These are phyloP conservation scores for Karalla daura DNA, from an alignment of 2,797 vertebrate species.

Conservation along the genomic window DNA sequence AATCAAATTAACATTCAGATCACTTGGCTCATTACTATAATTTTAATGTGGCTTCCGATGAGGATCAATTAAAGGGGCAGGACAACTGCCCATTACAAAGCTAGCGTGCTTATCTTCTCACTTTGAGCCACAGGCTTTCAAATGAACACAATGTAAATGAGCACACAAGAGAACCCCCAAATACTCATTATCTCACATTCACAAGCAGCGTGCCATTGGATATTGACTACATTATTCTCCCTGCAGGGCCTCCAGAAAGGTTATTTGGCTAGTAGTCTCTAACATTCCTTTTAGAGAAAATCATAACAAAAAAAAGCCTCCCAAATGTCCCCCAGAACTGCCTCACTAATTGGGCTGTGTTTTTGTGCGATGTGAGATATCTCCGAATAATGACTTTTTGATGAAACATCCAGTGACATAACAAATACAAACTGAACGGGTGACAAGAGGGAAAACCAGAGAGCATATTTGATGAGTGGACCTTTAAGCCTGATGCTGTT, in stretches of 20 bases:
- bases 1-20: constrained; percentile 66
- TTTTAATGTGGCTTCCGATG: constrained; percentile 63
- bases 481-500: constrained; percentile 25
- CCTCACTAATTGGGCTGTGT: constrained; percentile 53
- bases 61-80: constrained; percentile 65
- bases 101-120: constrained; percentile 56
- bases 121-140: constrained; percentile 50
- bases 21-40: constrained; percentile 63
- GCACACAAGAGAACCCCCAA: constrained; percentile 49
- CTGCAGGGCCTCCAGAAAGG: constrained; percentile 63
- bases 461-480: constrained; percentile 13
- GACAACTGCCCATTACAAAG: constrained; percentile 61
- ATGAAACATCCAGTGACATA: constrained; percentile 31
- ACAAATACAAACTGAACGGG: constrained; percentile 27
- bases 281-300: constrained; percentile 56
- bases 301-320: constrained; percentile 24
- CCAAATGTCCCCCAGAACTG: constrained; percentile 37
- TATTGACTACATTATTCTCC: constrained; percentile 71
- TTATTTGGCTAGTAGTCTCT: constrained; percentile 59
- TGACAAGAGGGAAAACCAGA: constrained; percentile 31
- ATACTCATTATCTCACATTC: constrained; percentile 70
- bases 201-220: constrained; percentile 57
- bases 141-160: constrained; percentile 65
- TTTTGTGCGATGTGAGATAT: constrained; percentile 48
- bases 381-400: constrained; percentile 55